Percentiles rank a stretch among this genome's conserved stretches.
These are phyloP conservation scores for Hydropsyche betteni DNA, from an alignment of 2,888 invertebrate genomes.

Conservation along the genomic window DNA sequence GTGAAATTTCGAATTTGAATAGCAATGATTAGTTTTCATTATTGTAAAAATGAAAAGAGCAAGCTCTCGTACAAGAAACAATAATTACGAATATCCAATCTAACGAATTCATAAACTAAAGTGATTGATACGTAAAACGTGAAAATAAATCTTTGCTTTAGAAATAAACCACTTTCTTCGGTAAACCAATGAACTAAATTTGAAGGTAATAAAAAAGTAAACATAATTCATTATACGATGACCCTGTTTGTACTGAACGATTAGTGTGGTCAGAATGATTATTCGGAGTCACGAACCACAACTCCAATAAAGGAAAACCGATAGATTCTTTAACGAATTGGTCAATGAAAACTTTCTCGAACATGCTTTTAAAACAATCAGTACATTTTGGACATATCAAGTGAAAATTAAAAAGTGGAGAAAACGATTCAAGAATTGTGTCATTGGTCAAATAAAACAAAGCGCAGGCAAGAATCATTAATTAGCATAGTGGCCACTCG, in stretches of 20 bases:
- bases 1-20: too few species aligned
- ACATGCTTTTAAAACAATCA: not conserved
- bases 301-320: too few species aligned
- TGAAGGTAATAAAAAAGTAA: not conserved
- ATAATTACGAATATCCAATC: too few species aligned
- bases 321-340: not conserved
- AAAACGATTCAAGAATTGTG: not conserved
- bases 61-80: too few species aligned
- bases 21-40: too few species aligned
- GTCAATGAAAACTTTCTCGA: not conserved
- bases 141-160: not conserved
- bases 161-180: not conserved
- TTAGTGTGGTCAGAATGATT: not conserved
- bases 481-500: too few species aligned
- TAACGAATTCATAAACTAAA: too few species aligned
- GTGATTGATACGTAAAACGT: not conserved
- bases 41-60: too few species aligned
- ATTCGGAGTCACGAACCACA: not conserved
- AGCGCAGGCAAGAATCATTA: too few species aligned
- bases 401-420: not conserved
- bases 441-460: too few species aligned
- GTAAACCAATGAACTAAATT: not conserved
- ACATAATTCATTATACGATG: constrained; percentile 4
- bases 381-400: not conserved
- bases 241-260: not conserved